phyloP scores from a whole-genome alignment of 2,888 invertebrate species.

The Cheiracanthium punctorium region DNA sequence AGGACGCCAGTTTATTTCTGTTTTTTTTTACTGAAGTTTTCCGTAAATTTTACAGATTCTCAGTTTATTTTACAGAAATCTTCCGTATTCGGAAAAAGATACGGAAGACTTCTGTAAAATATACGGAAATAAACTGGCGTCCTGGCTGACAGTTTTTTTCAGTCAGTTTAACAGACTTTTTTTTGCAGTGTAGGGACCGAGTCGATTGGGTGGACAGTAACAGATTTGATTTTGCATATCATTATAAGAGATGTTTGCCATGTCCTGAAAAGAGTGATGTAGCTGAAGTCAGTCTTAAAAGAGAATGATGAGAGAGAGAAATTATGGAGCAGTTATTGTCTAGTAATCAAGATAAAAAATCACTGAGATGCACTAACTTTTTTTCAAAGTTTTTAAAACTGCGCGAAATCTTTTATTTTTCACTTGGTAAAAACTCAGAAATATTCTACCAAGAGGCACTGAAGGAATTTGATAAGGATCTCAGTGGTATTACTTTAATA shows the following conservation, averaged over 20 bases:
- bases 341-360: constrained; percentile 33
- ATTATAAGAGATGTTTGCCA: constrained; percentile 88
- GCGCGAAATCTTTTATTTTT: constrained; percentile 68
- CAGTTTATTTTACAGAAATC: too few relatives aligned
- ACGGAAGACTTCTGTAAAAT: too few relatives aligned
- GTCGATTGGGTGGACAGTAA: constrained; percentile 91
- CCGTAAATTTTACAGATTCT: too few relatives aligned
- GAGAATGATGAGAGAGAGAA: constrained; percentile 78
- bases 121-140: too few relatives aligned
- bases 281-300: constrained; percentile 89
- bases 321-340: constrained; percentile 43
- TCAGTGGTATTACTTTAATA: not conserved
- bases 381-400: constrained; percentile 73
- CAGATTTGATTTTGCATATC: constrained; percentile 90
- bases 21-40: too few relatives aligned
- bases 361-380: constrained; percentile 51
- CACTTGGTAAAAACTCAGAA: constrained; percentile 48
- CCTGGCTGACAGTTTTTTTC: too few relatives aligned
- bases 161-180: too few relatives aligned
- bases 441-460: constrained; percentile 62
- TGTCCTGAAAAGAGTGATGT: constrained; percentile 90
- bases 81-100: too few relatives aligned
- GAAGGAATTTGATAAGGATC: constrained; percentile 53
- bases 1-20: too few relatives aligned
- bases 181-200: too few relatives aligned